Percentiles rank a stretch among this genome's conserved stretches.
These are phyloP conservation scores for Leptinotarsa haldemani DNA, from an alignment of 2,888 invertebrate genomes.

Conservation along the genomic window DNA sequence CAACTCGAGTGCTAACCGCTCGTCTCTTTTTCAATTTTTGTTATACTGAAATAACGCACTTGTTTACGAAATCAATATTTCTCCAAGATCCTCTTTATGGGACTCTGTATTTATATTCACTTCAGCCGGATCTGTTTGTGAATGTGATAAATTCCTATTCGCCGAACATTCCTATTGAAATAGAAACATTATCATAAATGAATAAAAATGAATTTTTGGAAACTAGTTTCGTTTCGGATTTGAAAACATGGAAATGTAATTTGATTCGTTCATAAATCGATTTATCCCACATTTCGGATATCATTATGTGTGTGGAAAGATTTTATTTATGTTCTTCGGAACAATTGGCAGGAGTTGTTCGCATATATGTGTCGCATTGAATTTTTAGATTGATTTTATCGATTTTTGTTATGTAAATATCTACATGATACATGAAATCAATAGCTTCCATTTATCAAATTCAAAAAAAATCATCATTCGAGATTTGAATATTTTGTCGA, in stretches of 20 bases:
- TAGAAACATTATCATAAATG: slow-evolving; percentile 38
- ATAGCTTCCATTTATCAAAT: no score
- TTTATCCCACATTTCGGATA: background rate
- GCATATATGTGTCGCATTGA: background rate
- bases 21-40: no score
- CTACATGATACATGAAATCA: no score
- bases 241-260: slow-evolving; percentile 25
- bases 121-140: background rate
- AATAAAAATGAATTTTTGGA: slow-evolving; percentile 30
- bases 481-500: no score
- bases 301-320: background rate
- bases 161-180: slow-evolving; percentile 28
- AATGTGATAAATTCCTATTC: slow-evolving; percentile 26
- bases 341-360: background rate
- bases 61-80: background rate
- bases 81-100: background rate
- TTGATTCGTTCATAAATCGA: slow-evolving; percentile 14
- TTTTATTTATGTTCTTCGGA: background rate
- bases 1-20: no score
- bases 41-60: background rate
- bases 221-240: slow-evolving; percentile 31
- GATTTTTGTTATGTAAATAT: no score
- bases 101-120: background rate
- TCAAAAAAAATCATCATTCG: no score
- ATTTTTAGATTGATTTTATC: no score